Conservation (phyloP, 2,113 vertebrate genomes). For the Percina caprodes region DNA sequence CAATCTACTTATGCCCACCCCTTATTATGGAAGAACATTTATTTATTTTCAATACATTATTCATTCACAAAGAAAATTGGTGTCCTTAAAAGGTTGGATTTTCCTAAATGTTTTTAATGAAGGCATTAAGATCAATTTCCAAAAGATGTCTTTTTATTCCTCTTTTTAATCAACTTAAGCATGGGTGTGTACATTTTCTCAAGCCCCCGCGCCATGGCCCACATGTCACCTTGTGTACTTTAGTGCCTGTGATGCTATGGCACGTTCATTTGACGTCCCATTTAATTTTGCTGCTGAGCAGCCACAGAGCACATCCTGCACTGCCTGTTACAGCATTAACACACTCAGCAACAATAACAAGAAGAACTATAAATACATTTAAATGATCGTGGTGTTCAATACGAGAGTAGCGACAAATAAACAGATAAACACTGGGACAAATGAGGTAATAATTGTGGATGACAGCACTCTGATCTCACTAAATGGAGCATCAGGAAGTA, state of each 20-base stretch:
- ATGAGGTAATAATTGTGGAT: constrained; percentile 31
- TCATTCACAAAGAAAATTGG: too few species aligned
- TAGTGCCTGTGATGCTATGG: constrained; percentile 1
- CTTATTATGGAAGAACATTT: too few species aligned
- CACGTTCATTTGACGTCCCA: constrained; percentile 26
- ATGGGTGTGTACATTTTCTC: too few species aligned
- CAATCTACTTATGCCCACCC: too few species aligned
- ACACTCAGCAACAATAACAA: constrained; percentile 39
- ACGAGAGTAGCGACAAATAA: constrained; percentile 20
- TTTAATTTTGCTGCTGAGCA: constrained; percentile 37
- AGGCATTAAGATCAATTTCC: too few species aligned
- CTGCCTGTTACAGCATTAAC: constrained; percentile 32
- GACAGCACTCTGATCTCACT: constrained; percentile 25
- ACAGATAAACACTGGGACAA: constrained; percentile 53
- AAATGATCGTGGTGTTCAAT: constrained; percentile 35
- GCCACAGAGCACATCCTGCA: constrained; percentile 36
- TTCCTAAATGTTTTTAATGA: too few species aligned
- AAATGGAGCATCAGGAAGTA: constrained; percentile 37
- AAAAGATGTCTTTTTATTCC: too few species aligned
- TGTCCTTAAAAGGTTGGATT: too few species aligned
- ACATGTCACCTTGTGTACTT: not conserved
- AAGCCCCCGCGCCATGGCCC: not conserved
- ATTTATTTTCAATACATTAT: too few species aligned
- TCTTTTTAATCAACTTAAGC: too few species aligned
- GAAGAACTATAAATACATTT: constrained; percentile 58